Evolutionary conservation across 2,888 invertebrate genomes (phyloP).

Genomic region (Drosophila aldrichi): DNA sequence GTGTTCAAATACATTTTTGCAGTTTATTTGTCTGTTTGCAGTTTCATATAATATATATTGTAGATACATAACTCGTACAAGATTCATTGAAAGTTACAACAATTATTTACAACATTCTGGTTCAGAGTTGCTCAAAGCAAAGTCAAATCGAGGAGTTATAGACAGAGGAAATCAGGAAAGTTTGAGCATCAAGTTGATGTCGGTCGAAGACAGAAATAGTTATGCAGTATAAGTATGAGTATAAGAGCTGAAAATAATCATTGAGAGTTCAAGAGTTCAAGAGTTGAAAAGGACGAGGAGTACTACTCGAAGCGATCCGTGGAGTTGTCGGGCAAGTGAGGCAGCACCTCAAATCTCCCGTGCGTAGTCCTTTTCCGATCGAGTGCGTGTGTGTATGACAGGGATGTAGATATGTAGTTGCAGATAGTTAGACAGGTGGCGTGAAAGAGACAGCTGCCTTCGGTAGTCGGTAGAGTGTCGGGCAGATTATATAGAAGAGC

Average conservation of each 20-base stretch:
- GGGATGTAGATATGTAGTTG: constrained; percentile 25
- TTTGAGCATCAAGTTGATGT: constrained; percentile 3
- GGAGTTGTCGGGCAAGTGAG: constrained; percentile 57
- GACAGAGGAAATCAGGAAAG: constrained; percentile 11
- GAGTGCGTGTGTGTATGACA: constrained; percentile 31
- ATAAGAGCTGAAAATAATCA: not conserved
- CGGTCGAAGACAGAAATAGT: constrained; percentile 11
- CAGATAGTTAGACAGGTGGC: constrained; percentile 25
- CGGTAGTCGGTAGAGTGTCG: constrained; percentile 55
- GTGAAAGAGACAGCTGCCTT: constrained; percentile 43
- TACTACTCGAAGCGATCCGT: constrained; percentile 6
- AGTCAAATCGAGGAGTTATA: constrained; percentile 35
- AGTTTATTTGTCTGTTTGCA: constrained; percentile 83
- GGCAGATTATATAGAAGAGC: constrained; percentile 43
- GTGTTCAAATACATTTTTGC: constrained; percentile 82
- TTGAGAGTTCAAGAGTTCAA: constrained; percentile 7
- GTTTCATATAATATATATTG: constrained; percentile 75
- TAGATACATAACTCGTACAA: constrained; percentile 55
- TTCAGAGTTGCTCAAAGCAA: constrained; percentile 60
- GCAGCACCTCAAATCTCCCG: constrained; percentile 65
- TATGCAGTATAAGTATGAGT: constrained; percentile 5
- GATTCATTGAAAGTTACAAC: constrained; percentile 66
- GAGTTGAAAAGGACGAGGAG: constrained; percentile 5
- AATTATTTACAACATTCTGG: constrained; percentile 82
- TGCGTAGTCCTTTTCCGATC: constrained; percentile 39